A percentile compares a stretch with the other conserved stretches of the same genome.
Evolutionary conservation across 1,140 invertebrate genomes (phyloP).

Genomic region (Thaumatotibia leucotreta): DNA sequence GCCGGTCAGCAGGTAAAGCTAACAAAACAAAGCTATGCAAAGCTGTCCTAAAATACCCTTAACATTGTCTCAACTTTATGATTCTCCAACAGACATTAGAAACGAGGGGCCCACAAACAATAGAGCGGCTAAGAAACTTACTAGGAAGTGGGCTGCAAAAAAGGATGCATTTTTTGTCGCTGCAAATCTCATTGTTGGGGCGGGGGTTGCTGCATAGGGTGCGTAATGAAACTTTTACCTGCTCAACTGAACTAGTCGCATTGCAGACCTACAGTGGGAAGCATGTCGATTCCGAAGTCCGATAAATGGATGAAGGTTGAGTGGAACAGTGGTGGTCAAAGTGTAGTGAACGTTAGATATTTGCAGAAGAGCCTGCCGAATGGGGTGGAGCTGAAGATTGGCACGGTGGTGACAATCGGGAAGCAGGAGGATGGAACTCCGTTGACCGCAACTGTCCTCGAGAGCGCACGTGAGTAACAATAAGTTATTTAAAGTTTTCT

Average conservation of each 20-base stretch:
- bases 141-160: conserved; percentile 57
- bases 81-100: background rate
- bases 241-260: conserved; percentile 16
- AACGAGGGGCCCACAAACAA: conserved; percentile 19
- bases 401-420: conserved; percentile 18
- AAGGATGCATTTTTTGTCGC: conserved; percentile 59
- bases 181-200: conserved; percentile 52
- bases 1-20: background rate
- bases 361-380: conserved; percentile 17
- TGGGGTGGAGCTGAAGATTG: conserved; percentile 14
- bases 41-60: background rate
- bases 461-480: background rate
- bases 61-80: background rate
- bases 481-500: background rate
- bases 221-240: conserved; percentile 68
- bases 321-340: conserved; percentile 34
- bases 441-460: background rate
- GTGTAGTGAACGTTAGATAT: conserved; percentile 29
- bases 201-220: conserved; percentile 48
- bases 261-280: background rate
- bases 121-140: conserved; percentile 41
- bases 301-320: conserved; percentile 53
- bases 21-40: background rate
- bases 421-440: conserved; percentile 15
- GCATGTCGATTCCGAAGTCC: conserved; percentile 35